Conservation (phyloP, 2,113 vertebrate species). For the Prietella phreatophila region DNA sequence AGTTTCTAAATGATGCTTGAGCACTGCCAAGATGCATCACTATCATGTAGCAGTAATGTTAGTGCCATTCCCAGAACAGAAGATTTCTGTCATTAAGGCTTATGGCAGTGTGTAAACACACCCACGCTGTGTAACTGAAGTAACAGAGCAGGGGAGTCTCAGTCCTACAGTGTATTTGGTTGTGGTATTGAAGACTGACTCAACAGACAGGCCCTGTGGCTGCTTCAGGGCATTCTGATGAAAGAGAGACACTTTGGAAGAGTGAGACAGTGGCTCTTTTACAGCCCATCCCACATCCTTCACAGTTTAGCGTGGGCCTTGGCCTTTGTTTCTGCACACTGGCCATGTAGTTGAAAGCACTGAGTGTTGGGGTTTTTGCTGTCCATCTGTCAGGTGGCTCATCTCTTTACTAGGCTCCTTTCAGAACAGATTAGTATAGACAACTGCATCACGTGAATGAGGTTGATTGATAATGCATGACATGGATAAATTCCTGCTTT, state of each 20-base stretch:
- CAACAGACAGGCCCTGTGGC: constrained; percentile 23
- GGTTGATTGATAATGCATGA: neutral
- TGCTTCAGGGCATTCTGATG: constrained; percentile 3
- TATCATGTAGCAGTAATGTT: neutral
- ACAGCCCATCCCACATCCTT: constrained; percentile 22
- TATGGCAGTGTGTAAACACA: constrained; percentile 21
- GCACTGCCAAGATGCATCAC: constrained; percentile 9
- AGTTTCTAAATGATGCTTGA: constrained; percentile 1
- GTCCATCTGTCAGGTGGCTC: constrained; percentile 46
- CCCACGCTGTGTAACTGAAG: constrained; percentile 11
- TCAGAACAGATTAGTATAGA: neutral
- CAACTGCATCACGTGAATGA: neutral
- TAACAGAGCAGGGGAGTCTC: neutral
- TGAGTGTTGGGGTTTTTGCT: constrained; percentile 15
- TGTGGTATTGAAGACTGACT: constrained; percentile 23
- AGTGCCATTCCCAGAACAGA: neutral
- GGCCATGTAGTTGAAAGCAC: neutral
- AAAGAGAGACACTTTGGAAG: neutral
- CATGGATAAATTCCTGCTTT: neutral
- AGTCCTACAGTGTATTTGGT: constrained; percentile 25
- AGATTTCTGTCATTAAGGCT: constrained; percentile 31
- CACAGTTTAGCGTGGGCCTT: constrained; percentile 12
- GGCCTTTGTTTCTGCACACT: constrained; percentile 19
- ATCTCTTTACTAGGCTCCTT: neutral
- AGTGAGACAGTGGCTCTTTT: constrained; percentile 34